Base-by-base conservation (phyloP, 2,797 vertebrate genomes). In the Melanotaenia boesemani region DNA sequence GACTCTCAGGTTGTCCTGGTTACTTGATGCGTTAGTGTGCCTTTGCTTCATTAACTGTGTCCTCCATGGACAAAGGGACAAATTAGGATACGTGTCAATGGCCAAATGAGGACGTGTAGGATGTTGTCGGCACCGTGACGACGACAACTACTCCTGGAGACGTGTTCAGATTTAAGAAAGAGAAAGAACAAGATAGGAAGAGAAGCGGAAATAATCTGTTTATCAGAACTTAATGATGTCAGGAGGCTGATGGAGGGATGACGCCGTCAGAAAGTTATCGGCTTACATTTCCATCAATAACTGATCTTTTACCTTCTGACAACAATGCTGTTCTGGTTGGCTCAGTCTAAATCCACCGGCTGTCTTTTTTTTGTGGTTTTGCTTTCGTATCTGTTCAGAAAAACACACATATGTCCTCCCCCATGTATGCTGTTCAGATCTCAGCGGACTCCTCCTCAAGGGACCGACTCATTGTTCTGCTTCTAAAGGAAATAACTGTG, bases 21-120 rank as follows among this genome's bases (percentile, higher is more conserved):
- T 44, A 44, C 63, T 41, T 12, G 46, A 30, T 30, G 63, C 12
- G 28, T 37, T 37, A 1, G 2, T 5, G 1, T 24, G 44, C 1
- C 28, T 41, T 12, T 0, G 52, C 16, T 55, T 68, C 59, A 67
- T 86, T 81, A 83, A 46, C 46, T 10, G 5, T 64, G 48, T 74
- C 79, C 57, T 68, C 32, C 32, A 1, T 13, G 10, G 58, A 72
- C 63, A 81, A 77, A 70, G 16, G 55, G 76, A 82, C 75, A 84
- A 87, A 85, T 86, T 77, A 76, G 74, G 57, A 77, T 79, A 69
- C 34, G 52, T 63, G 84, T 80, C 68, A 12, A 1, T 4, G 57
- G 48, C 50, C 72, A 54, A 79, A 83, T 77, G 58, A 81, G 76
- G 63, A 72, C 22, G 4, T 62, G 78, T 79, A 65, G 55, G 30